Conservation (phyloP, 2,888 invertebrate genomes). For the Tachina fera region DNA sequence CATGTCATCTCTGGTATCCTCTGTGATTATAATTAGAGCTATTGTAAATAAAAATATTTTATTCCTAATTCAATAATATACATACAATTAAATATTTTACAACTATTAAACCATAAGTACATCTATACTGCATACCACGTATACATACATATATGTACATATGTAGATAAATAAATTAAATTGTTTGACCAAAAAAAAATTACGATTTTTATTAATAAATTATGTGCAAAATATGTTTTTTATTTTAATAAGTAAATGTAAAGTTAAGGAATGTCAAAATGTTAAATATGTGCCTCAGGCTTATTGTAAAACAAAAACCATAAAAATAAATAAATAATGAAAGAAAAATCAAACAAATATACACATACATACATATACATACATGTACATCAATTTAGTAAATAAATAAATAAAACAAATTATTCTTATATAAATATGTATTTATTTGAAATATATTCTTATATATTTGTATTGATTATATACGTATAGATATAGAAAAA, state of each 20-base stretch:
- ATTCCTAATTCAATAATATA: no score
- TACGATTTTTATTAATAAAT: constrained; percentile 20
- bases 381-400: constrained; percentile 48
- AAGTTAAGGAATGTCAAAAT: constrained; percentile 67
- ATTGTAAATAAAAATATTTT: no score
- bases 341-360: constrained; percentile 18
- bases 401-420: constrained; percentile 54
- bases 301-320: constrained; percentile 79
- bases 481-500: constrained; percentile 57
- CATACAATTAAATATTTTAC: no score
- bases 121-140: no score
- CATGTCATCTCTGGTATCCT: no score
- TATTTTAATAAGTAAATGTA: constrained; percentile 58
- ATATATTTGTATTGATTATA: constrained; percentile 67
- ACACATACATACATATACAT: constrained; percentile 33
- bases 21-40: no score
- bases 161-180: neutral
- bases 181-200: constrained; percentile 11
- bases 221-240: constrained; percentile 40
- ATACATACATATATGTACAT: neutral
- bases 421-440: constrained; percentile 67
- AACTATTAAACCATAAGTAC: no score
- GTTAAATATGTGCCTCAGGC: constrained; percentile 80
- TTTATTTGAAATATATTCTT: constrained; percentile 72
- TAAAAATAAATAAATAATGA: constrained; percentile 16